Conservation (phyloP, 2,113 vertebrate species). For the Ceyx melanurus region DNA sequence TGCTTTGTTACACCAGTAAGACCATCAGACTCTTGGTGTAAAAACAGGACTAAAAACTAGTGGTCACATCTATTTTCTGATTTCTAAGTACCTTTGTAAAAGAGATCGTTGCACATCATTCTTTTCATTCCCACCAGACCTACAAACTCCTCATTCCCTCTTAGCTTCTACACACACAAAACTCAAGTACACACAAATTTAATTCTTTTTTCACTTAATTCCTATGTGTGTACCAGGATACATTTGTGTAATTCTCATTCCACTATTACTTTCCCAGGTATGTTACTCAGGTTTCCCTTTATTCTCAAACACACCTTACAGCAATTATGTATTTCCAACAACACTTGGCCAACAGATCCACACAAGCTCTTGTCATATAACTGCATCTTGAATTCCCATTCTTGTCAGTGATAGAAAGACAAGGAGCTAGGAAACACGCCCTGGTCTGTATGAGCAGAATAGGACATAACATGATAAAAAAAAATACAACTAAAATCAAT, state of each 20-base stretch:
- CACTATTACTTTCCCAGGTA: neutral
- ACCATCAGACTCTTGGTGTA: neutral
- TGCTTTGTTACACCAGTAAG: neutral
- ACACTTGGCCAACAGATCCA: neutral
- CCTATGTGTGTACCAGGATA: neutral
- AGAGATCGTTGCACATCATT: too few species aligned
- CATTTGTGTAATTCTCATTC: neutral
- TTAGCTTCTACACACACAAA: neutral
- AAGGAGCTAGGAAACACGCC: neutral
- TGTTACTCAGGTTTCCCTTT: neutral
- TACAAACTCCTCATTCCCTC: neutral
- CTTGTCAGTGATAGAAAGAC: neutral
- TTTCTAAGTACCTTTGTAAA: neutral
- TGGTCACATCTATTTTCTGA: fast-evolving
- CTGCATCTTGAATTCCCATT: neutral
- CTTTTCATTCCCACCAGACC: neutral
- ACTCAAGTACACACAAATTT: neutral
- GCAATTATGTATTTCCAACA: neutral
- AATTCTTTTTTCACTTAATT: neutral
- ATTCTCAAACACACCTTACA: neutral
- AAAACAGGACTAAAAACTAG: neutral
- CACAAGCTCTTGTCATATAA: neutral
- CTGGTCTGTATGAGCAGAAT: neutral
- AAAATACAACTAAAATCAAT: fast-evolving
- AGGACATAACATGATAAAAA: neutral